Percentiles rank a stretch among this genome's conserved stretches.
These are phyloP conservation scores for Gymnothorax reevesii DNA, from an alignment of 2,797 vertebrate species.

Conservation along the genomic window DNA sequence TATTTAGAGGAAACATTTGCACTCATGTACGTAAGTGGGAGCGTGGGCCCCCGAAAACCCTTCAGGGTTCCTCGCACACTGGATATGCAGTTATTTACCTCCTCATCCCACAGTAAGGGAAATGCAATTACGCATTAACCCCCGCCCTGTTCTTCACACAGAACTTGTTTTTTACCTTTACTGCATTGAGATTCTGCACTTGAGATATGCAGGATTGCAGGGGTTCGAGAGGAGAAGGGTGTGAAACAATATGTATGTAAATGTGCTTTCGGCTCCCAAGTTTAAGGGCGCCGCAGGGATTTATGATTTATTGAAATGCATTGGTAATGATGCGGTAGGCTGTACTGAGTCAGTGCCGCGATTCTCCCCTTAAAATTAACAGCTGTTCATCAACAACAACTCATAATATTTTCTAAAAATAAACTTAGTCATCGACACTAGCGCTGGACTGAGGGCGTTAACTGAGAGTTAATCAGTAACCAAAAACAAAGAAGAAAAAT, in stretches of 20 bases:
- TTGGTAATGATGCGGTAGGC: background rate
- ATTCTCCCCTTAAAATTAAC: background rate
- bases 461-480: background rate
- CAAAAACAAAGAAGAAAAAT: background rate
- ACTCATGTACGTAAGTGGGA: no score
- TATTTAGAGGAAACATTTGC: no score
- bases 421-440: background rate
- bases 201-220: slow-evolving; percentile 1
- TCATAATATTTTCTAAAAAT: background rate
- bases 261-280: slow-evolving; percentile 51
- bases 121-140: background rate
- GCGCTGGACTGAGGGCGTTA: background rate
- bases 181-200: slow-evolving; percentile 7
- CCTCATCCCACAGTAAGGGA: background rate
- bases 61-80: no score
- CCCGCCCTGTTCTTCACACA: background rate
- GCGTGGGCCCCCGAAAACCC: no score
- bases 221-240: slow-evolving; percentile 39
- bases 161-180: background rate
- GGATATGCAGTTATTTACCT: no score
- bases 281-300: background rate
- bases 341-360: background rate
- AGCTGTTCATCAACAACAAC: background rate
- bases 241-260: slow-evolving; percentile 79
- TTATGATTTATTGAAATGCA: slow-evolving; percentile 27